These are phyloP conservation scores for Turdus rufiventris DNA, from an alignment of 2,113 vertebrate genomes.

Conservation along the genomic window DNA sequence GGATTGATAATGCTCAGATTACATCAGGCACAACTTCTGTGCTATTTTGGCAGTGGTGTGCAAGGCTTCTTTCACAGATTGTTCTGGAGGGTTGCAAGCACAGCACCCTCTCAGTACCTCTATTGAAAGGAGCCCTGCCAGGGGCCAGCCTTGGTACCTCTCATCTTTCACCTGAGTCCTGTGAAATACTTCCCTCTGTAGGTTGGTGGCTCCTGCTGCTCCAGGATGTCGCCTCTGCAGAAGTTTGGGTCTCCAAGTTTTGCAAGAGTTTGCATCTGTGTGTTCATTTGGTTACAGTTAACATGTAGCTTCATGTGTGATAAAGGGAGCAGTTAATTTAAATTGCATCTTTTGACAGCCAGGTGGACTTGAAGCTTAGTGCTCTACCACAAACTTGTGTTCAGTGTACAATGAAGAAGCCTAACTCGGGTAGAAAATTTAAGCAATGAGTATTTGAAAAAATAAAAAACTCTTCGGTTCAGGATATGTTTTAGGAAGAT, in stretches of 20 bases:
- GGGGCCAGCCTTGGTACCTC: not conserved
- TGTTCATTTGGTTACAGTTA: not conserved
- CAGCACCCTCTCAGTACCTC: not conserved
- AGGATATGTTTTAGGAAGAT: not conserved
- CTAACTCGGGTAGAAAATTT: not conserved
- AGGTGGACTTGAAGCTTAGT: not conserved
- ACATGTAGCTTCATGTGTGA: not conserved
- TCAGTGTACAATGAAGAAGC: not conserved
- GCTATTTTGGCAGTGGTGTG: not conserved
- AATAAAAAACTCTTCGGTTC: not conserved
- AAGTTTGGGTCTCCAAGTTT: not conserved
- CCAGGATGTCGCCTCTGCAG: not conserved
- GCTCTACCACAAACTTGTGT: not conserved
- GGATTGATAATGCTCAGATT: not conserved
- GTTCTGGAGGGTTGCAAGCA: not conserved
- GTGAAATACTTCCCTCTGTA: not conserved
- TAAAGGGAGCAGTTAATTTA: not conserved
- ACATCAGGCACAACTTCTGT: not conserved
- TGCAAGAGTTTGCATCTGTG: not conserved
- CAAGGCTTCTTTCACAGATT: not conserved
- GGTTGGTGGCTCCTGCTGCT: not conserved
- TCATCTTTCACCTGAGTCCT: not conserved
- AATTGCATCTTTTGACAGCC: not conserved
- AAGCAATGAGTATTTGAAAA: not conserved
- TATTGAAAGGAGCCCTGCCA: not conserved